phyloP scores from a whole-genome alignment of 1,140 invertebrate species.

The Zaprionus ornatus region DNA sequence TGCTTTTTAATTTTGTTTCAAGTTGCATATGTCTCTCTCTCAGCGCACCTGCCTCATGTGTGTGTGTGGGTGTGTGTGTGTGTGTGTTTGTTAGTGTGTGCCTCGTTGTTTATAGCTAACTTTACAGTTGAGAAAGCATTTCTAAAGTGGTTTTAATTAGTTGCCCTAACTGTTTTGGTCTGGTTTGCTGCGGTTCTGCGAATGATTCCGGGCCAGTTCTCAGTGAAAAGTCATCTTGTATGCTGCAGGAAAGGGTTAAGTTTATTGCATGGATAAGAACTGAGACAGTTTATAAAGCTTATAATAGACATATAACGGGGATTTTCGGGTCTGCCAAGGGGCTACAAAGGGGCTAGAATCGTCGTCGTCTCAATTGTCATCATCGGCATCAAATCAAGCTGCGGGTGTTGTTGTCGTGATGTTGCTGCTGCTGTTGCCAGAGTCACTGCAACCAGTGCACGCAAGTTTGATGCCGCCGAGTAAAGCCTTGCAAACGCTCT shows the following conservation, averaged over 20 bases:
- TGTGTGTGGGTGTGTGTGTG: conserved; percentile 16
- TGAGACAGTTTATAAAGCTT: neutral
- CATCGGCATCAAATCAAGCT: neutral
- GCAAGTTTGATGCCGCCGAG: accelerated
- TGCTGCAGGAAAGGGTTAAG: conserved; percentile 15
- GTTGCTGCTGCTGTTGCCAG: too few species aligned
- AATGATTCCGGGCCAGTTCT: conserved; percentile 11
- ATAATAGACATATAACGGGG: neutral
- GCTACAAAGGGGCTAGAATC: neutral
- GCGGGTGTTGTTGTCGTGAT: neutral
- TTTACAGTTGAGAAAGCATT: conserved; percentile 82
- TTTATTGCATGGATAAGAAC: conserved; percentile 16
- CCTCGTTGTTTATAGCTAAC: conserved; percentile 76
- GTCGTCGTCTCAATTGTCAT: neutral
- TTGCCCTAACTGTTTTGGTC: conserved; percentile 50
- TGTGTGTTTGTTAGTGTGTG: conserved; percentile 9
- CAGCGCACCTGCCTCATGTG: conserved; percentile 7
- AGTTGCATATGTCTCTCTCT: conserved; percentile 74
- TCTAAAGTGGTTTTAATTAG: conserved; percentile 79
- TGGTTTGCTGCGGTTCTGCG: conserved; percentile 24
- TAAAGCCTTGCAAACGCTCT: too few species aligned
- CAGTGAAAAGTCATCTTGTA: neutral
- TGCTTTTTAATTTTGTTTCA: conserved; percentile 82
- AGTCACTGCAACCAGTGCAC: too few species aligned
- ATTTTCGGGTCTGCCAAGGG: neutral